phyloP scores from a whole-genome alignment of 2,888 invertebrate genomes.

The Philereme vetulata region DNA sequence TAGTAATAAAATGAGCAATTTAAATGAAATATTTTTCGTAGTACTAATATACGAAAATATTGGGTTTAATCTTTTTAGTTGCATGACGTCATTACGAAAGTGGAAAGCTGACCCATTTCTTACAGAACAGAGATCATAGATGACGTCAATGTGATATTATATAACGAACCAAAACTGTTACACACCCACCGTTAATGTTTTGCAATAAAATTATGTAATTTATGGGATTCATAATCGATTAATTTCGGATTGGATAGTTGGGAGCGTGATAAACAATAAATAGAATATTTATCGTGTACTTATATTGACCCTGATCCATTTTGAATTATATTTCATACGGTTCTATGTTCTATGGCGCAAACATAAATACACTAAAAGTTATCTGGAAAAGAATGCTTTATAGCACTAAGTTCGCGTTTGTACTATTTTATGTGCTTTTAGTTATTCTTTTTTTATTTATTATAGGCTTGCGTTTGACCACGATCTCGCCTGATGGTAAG shows the following conservation, averaged over 20 bases:
- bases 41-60: constrained; percentile 36
- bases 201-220: constrained; percentile 62
- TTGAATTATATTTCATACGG: constrained; percentile 11
- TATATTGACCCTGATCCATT: constrained; percentile 44
- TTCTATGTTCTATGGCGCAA: background rate
- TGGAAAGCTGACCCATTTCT: constrained; percentile 74
- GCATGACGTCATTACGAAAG: constrained; percentile 68
- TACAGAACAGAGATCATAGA: constrained; percentile 52
- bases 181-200: constrained; percentile 54
- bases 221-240: constrained; percentile 43
- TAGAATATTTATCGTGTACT: constrained; percentile 26
- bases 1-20: constrained; percentile 37
- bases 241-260: constrained; percentile 31
- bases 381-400: background rate
- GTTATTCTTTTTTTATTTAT: no score
- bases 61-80: constrained; percentile 43
- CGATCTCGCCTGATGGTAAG: no score
- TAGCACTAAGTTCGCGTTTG: no score
- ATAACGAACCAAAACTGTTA: constrained; percentile 41
- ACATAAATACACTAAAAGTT: constrained; percentile 1
- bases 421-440: background rate
- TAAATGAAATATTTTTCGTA: constrained; percentile 23
- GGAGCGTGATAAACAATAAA: constrained; percentile 27
- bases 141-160: constrained; percentile 71
- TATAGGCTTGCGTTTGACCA: no score